Conservation (phyloP, 2,797 vertebrate genomes). For the Chanos chanos region DNA sequence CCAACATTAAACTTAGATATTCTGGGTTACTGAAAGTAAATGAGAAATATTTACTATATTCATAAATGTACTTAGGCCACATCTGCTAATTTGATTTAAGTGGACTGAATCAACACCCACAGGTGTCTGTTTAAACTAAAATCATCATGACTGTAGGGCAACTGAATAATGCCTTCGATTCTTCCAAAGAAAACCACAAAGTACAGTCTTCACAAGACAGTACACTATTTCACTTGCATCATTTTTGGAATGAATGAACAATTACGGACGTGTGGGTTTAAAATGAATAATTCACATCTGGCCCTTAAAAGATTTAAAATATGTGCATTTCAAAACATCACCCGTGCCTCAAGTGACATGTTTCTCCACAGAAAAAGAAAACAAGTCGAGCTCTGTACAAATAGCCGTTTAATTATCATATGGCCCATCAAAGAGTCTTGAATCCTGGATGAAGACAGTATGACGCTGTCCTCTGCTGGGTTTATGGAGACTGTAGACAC, state of each 20-base stretch:
- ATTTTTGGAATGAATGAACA: slow-evolving; percentile 55
- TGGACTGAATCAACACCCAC: too few relatives aligned
- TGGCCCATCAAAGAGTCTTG: slow-evolving; percentile 55
- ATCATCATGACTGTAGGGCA: not conserved
- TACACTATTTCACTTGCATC: slow-evolving; percentile 48
- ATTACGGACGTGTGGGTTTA: slow-evolving; percentile 64
- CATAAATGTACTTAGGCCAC: too few relatives aligned
- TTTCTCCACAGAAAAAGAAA: slow-evolving; percentile 52
- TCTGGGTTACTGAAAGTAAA: too few relatives aligned
- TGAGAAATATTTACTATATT: too few relatives aligned
- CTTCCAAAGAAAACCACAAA: slow-evolving; percentile 26
- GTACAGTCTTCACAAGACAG: slow-evolving; percentile 40
- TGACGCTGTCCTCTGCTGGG: too few relatives aligned
- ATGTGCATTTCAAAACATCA: slow-evolving; percentile 62
- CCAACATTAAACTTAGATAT: too few relatives aligned
- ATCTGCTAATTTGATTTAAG: too few relatives aligned
- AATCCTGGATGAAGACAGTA: too few relatives aligned
- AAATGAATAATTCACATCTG: slow-evolving; percentile 65
- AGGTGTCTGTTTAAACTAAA: not conserved
- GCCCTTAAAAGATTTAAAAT: slow-evolving; percentile 59
- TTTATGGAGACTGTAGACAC: too few relatives aligned
- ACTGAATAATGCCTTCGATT: slow-evolving; percentile 11
- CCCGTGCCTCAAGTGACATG: slow-evolving; percentile 43
- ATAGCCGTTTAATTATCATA: slow-evolving; percentile 60
- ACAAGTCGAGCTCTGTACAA: slow-evolving; percentile 57